A percentile compares a stretch with the other conserved stretches of the same genome.
Conservation (phyloP, 2,797 vertebrate species). For the Protosalanx chinensis region DNA sequence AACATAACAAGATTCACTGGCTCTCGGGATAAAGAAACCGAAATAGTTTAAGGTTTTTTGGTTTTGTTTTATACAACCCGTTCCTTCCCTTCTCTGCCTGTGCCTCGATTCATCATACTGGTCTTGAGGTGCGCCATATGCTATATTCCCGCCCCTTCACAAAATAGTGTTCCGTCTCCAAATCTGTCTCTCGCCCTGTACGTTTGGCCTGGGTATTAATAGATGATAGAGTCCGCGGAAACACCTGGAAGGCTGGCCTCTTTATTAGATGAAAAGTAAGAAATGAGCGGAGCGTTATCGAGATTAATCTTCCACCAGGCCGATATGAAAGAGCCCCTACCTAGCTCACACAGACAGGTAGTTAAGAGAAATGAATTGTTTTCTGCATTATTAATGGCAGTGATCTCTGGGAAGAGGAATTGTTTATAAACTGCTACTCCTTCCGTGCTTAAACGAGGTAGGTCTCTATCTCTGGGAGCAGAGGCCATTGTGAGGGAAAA, state of each 20-base stretch:
- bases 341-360: neutral
- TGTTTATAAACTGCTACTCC: slow-evolving; percentile 21
- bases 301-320: slow-evolving; percentile 20
- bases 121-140: slow-evolving; percentile 40
- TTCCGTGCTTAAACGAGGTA: neutral
- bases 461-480: neutral
- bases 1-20: slow-evolving; percentile 60
- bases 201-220: slow-evolving; percentile 53
- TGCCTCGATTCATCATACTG: slow-evolving; percentile 55
- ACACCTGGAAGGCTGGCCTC: slow-evolving; percentile 27
- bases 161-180: slow-evolving; percentile 33
- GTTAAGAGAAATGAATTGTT: slow-evolving; percentile 18
- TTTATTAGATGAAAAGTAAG: slow-evolving; percentile 8
- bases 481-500: neutral
- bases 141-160: slow-evolving; percentile 19
- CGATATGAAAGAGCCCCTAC: slow-evolving; percentile 13
- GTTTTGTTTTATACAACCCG: slow-evolving; percentile 50
- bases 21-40: slow-evolving; percentile 45
- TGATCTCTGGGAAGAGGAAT: slow-evolving; percentile 5
- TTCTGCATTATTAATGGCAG: slow-evolving; percentile 21
- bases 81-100: slow-evolving; percentile 47
- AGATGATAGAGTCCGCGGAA: slow-evolving; percentile 26
- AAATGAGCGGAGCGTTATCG: slow-evolving; percentile 21
- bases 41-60: slow-evolving; percentile 18
- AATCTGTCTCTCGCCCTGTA: slow-evolving; percentile 32